Base-by-base conservation (phyloP, 2,797 vertebrate genomes). In the Siniperca undulata region DNA sequence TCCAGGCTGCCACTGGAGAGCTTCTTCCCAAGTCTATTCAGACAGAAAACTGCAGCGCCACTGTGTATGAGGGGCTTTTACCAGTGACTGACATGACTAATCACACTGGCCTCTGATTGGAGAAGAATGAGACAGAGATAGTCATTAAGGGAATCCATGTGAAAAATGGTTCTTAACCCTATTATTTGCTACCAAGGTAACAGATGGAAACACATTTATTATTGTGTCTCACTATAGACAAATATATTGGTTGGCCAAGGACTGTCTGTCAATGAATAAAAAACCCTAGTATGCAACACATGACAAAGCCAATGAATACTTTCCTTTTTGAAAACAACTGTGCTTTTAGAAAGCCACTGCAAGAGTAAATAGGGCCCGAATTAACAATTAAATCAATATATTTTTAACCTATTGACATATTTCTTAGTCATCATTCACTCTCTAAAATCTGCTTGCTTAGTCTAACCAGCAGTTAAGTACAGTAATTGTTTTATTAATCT, bases 121-220 rank as follows among this genome's bases (percentile, higher is more conserved):
- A 81, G 80, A 88, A 91, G 86, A 95, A 93, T 85, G 87, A 89
- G 88, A 86, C 88, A 84, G 86, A 92, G 79, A 89, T 76, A 83
- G 80, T 92, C 89, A 93, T 95, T 93, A 92, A 88, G 86, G 80
- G 92, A 93, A 92, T 89, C 91, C 90, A 88, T 91, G 83, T 93
- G 91, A 95, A 81, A 91, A 91, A 93, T 91, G 50, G 61, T 84
- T 87, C 86, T 89, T 90, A 92, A 94, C 85, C 91, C 94, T 95
- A 89, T 94, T 91, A 96, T 96, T 96, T 96, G 94, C 93, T 95
- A 91, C 94, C 94, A 93, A 91, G 95, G 95, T 91, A 95, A 95
- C 95, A 93, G 91, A 95, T 90, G 80, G 89, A 87, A 89, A 88
- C 70, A 82, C 80, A 87, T 85, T 91, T 91, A 89, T 89, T 90